Base-by-base conservation (phyloP, 1,140 invertebrate genomes). In the Oryzaephilus surinamensis region DNA sequence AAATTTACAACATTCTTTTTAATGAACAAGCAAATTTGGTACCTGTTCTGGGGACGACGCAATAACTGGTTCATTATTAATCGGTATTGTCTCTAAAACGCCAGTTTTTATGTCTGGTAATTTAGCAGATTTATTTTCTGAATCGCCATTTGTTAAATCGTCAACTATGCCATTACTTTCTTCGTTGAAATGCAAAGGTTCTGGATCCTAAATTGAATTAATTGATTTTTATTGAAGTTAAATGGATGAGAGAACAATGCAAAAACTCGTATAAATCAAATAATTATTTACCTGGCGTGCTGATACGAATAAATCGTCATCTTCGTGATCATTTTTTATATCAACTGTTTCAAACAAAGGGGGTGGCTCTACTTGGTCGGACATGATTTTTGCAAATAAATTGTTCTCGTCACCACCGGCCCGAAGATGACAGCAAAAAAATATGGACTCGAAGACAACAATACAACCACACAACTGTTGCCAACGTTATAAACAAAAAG, bases 241-340 rank as follows among this genome's bases (percentile, higher is more conserved):
- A n/a, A n/a, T 24, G 29, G 8, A 10, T 5, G 15, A 20, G 17
- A 11, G 10, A 5, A 21, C 24, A 18, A 10, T 4, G 20, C 4
- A 26, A 23, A 20, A 26, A 19, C 14, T 32, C 12, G 33, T 8
- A 16, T 31, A 38, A 30, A 13, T 12, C 23, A 11, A 19, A 17
- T 32, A 41, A 17, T 33, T 36, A 28, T 45, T 67, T 72, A 85
- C 83, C 72, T 84, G 80, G 44, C 81, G 69, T 13, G 82, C 78
- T 34, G 83, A 85, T 35, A 73, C 70, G 61, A 87, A 88, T 51
- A 86, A 69, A 67, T 86, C 81, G 46, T 80, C 78, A 39, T 81
- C 77, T 19, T 77, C 71, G 48, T 77, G 75, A 50, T 76, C 73
- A 44, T 65, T 61, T 36, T 67, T 65, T 36, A 72, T 70, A 55